Evolutionary conservation across 2,797 vertebrate genomes (phyloP).

Genomic region (Coluber constrictor): DNA sequence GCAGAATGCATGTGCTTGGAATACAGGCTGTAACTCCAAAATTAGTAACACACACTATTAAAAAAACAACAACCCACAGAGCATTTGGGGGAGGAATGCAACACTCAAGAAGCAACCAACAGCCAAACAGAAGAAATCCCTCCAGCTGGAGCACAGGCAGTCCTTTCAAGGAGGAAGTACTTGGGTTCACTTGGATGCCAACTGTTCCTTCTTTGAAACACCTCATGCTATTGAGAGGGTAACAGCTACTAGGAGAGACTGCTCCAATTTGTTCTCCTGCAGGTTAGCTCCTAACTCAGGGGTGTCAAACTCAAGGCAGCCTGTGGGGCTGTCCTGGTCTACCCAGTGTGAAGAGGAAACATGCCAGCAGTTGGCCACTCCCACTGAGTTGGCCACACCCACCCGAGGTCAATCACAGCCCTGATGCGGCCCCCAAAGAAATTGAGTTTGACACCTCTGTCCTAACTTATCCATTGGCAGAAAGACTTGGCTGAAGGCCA

Average conservation of each 20-base stretch:
- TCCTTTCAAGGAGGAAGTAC: neutral
- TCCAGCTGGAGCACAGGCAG: neutral
- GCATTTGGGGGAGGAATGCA: neutral
- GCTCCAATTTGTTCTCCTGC: neutral
- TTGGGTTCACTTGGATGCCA: neutral
- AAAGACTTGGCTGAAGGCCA: neutral
- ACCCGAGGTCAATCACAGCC: no score
- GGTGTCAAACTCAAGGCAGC: no score
- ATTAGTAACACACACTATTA: slow-evolving; percentile 1
- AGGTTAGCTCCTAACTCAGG: neutral
- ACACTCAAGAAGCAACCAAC: neutral
- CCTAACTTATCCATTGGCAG: neutral
- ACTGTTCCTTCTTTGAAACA: no score
- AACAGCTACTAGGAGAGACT: neutral
- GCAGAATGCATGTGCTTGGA: neutral
- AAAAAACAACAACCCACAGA: neutral
- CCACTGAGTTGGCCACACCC: no score
- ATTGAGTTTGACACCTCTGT: no score
- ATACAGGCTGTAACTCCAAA: neutral
- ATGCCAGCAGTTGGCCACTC: no score
- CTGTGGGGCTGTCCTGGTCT: no score
- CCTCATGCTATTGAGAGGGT: neutral
- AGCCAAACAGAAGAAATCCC: neutral
- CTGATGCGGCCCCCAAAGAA: no score
- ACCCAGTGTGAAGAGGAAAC: no score